A percentile compares a stretch with the other conserved stretches of the same genome.
These are phyloP conservation scores for Lethocerus indicus DNA, from an alignment of 1,140 invertebrate species.

Conservation along the genomic window DNA sequence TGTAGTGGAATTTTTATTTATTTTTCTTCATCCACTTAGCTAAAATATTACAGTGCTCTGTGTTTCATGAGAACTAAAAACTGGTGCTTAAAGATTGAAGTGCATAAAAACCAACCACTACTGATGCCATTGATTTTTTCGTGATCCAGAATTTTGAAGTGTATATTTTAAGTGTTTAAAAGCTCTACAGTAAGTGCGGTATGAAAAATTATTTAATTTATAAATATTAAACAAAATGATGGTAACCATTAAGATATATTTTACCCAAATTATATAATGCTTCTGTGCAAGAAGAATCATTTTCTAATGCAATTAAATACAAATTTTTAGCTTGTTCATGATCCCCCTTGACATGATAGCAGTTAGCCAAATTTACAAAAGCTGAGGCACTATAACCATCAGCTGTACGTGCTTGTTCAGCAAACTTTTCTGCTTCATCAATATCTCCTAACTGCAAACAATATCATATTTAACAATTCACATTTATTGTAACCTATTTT, in stretches of 20 bases:
- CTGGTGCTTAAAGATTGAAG: too few species aligned
- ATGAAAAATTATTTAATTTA: neutral
- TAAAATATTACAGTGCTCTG: too few species aligned
- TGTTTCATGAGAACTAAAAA: too few species aligned
- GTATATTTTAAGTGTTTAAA: neutral
- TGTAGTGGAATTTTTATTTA: too few species aligned
- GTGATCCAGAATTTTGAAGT: neutral
- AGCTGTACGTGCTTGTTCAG: conserved; percentile 52
- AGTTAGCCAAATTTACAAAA: conserved; percentile 80
- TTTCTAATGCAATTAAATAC: conserved; percentile 60
- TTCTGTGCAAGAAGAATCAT: conserved; percentile 71
- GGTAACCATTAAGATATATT: neutral
- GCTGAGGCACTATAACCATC: conserved; percentile 69
- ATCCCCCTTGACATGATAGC: conserved; percentile 53
- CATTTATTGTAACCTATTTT: neutral
- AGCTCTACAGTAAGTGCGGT: neutral
- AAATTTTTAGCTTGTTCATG: conserved; percentile 56
- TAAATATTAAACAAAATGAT: neutral
- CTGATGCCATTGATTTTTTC: too few species aligned
- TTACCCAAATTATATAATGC: conserved; percentile 80
- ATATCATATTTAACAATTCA: neutral
- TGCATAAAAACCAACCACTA: too few species aligned
- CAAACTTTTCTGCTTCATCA: conserved; percentile 67
- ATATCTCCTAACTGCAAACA: conserved; percentile 55
- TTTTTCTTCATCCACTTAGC: too few species aligned